Evolutionary conservation across 2,113 vertebrate species (phyloP).

Genomic region (Atrichornis clamosus): DNA sequence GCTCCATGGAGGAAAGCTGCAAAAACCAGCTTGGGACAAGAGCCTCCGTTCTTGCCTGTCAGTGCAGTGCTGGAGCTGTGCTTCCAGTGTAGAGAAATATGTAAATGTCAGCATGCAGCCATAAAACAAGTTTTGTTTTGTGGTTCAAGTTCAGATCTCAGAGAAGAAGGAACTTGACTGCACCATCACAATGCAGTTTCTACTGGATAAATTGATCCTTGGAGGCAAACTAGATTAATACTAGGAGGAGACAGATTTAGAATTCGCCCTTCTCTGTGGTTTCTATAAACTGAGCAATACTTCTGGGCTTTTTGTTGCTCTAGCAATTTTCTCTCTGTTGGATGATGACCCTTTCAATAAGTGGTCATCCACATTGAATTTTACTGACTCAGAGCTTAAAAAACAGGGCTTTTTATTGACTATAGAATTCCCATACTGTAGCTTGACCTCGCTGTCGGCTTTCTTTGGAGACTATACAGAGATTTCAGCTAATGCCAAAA

Average conservation of each 20-base stretch:
- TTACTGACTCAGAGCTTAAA: conserved; percentile 44
- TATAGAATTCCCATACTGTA: conserved; percentile 40
- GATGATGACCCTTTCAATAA: conserved; percentile 67
- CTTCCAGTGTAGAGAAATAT: not conserved
- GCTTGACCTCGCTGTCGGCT: conserved; percentile 43
- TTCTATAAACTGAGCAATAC: conserved; percentile 44
- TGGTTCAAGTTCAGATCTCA: conserved; percentile 9
- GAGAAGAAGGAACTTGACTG: not conserved
- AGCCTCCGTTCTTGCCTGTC: not conserved
- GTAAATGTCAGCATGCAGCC: not conserved
- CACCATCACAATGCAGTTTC: not conserved
- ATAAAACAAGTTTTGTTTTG: not conserved
- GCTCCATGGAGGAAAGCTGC: not conserved
- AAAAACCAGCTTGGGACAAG: not conserved
- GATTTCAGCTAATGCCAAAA: conserved; percentile 38
- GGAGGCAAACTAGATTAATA: conserved; percentile 38
- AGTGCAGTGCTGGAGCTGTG: not conserved
- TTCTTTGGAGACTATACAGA: conserved; percentile 49
- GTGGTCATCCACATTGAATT: conserved; percentile 55
- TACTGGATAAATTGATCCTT: conserved; percentile 33
- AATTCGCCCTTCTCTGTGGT: conserved; percentile 25
- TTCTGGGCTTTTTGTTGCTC: conserved; percentile 52
- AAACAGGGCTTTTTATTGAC: conserved; percentile 31
- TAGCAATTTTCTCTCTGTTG: conserved; percentile 60
- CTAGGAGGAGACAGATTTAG: conserved; percentile 42